Evolutionary conservation across 2,113 vertebrate species (phyloP).

Genomic region (Picathartes gymnocephalus): DNA sequence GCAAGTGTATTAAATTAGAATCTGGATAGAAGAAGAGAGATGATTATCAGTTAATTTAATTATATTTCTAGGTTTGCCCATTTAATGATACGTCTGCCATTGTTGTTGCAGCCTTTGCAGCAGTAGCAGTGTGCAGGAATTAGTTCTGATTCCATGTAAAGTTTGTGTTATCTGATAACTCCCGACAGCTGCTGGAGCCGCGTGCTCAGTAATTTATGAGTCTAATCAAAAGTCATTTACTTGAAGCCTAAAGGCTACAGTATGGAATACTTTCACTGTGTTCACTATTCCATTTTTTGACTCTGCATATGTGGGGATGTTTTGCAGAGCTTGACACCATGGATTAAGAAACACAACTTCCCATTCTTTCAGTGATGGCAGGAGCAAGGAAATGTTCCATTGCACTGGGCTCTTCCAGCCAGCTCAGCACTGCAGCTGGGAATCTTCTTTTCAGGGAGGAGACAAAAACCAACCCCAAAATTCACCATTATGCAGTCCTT

Average conservation of each 20-base stretch:
- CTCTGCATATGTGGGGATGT: not conserved
- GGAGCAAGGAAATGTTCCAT: not conserved
- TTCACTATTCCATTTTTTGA: not conserved
- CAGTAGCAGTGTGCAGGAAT: conserved; percentile 56
- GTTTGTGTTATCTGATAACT: conserved; percentile 68
- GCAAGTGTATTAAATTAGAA: conserved; percentile 75
- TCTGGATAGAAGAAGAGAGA: conserved; percentile 73
- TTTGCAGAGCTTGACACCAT: not conserved
- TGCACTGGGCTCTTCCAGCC: not conserved
- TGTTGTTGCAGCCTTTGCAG: conserved; percentile 61
- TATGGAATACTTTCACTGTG: not conserved
- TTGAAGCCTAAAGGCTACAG: conserved; percentile 30
- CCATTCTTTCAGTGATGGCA: not conserved
- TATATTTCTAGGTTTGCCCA: conserved; percentile 74
- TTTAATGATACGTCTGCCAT: conserved; percentile 72
- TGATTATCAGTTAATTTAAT: conserved; percentile 84
- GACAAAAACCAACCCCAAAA: not conserved
- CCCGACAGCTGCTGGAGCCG: conserved; percentile 32
- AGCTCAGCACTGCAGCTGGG: not conserved
- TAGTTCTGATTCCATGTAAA: conserved; percentile 59
- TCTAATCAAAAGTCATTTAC: conserved; percentile 64
- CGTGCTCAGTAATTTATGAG: conserved; percentile 24
- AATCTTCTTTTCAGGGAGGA: not conserved
- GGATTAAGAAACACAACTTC: not conserved
- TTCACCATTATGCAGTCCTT: not conserved